phyloP scores from a whole-genome alignment of 2,797 vertebrate species.

The Sternarchorhynchus goeldii region DNA sequence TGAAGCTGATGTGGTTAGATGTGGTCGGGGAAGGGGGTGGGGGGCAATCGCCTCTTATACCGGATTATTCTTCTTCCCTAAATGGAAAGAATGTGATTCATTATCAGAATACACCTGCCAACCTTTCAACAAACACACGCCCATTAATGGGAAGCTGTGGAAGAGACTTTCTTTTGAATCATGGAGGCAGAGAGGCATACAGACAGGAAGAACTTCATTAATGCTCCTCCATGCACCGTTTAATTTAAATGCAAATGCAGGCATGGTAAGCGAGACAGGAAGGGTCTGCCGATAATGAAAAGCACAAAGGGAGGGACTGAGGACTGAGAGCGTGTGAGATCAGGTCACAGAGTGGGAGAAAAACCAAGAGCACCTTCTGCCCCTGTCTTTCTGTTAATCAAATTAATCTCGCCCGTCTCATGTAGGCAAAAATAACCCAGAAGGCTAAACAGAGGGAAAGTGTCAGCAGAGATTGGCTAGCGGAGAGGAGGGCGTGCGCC shows the following conservation, averaged over 20 bases:
- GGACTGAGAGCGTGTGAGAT: not conserved
- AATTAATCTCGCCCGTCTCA: conserved; percentile 18
- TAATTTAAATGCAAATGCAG: conserved; percentile 46
- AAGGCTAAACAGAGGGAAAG: not conserved
- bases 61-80: not conserved
- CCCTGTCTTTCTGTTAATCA: conserved; percentile 8
- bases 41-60: too few species aligned
- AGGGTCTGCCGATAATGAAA: conserved; percentile 11
- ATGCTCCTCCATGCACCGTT: conserved; percentile 23
- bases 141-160: conserved; percentile 10
- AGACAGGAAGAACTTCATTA: conserved; percentile 29
- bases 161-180: conserved; percentile 11
- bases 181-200: conserved; percentile 2
- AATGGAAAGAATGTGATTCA: conserved; percentile 2
- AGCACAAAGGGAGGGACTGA: conserved; percentile 15
- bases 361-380: not conserved
- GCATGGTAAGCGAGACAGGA: not conserved
- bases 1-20: too few species aligned
- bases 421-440: not conserved
- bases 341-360: conserved; percentile 22
- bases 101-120: conserved; percentile 17
- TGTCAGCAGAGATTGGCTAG: not conserved
- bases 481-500: not conserved
- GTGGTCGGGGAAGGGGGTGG: too few species aligned
- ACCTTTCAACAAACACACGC: conserved; percentile 11